These are phyloP conservation scores for Coenobita brevimanus DNA, from an alignment of 1,140 invertebrate genomes.

Conservation along the genomic window DNA sequence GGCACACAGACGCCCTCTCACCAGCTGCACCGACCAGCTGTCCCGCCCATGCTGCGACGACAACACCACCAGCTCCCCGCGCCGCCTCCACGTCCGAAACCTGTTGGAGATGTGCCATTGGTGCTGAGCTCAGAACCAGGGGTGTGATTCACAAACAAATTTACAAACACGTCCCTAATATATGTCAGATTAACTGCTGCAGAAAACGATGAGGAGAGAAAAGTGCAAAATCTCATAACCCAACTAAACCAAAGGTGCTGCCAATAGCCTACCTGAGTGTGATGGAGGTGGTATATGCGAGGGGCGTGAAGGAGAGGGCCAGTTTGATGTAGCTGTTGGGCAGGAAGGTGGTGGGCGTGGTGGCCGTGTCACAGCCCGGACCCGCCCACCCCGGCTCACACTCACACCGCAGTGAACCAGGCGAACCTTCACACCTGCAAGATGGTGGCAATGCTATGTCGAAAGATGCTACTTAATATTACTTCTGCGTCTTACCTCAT, in stretches of 20 bases:
- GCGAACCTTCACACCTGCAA: slow-evolving; percentile 21
- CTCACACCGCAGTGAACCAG: slow-evolving; percentile 34
- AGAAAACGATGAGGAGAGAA: too few relatives aligned
- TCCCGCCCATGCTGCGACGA: slow-evolving; percentile 33
- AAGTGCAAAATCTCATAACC: too few relatives aligned
- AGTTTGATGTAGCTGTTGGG: slow-evolving; percentile 28
- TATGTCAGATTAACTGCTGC: too few relatives aligned
- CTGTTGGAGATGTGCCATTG: background rate
- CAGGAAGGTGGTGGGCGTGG: slow-evolving; percentile 23
- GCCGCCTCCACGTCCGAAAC: slow-evolving; percentile 8
- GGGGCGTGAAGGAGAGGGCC: slow-evolving; percentile 24
- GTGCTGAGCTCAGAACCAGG: too few relatives aligned
- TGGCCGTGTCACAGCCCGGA: slow-evolving; percentile 26
- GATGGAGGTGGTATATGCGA: slow-evolving; percentile 40
- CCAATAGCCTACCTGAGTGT: slow-evolving; percentile 40
- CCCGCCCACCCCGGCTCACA: slow-evolving; percentile 32
- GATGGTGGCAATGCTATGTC: too few relatives aligned
- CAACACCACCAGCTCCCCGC: slow-evolving; percentile 26
- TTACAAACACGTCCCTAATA: too few relatives aligned
- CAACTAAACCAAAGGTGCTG: too few relatives aligned
- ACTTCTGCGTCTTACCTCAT: too few relatives aligned
- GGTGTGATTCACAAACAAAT: too few relatives aligned
- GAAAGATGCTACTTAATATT: too few relatives aligned
- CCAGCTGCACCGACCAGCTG: slow-evolving; percentile 32
- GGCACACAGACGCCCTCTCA: background rate